Evolutionary conservation across 2,888 invertebrate species (phyloP).

Genomic region (Agonopterix arenella): DNA sequence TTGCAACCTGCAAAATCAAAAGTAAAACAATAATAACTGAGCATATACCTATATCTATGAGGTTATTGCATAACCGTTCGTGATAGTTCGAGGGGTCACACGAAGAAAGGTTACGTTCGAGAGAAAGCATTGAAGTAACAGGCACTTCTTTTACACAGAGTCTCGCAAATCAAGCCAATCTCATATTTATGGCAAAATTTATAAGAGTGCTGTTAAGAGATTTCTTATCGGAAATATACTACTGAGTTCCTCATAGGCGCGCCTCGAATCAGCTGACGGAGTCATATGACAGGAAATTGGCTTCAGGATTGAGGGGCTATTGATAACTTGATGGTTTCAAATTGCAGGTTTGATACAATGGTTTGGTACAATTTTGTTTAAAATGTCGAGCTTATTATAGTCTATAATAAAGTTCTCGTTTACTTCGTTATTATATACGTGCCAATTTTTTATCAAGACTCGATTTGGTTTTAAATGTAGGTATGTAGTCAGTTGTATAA

Average conservation of each 20-base stretch:
- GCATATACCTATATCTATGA: neutral
- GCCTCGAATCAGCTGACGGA: neutral
- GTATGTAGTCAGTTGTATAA: no score
- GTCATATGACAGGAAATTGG: constrained; percentile 3
- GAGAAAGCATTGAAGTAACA: constrained; percentile 48
- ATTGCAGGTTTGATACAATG: neutral
- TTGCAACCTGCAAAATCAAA: neutral
- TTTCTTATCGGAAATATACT: no score
- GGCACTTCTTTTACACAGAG: constrained; percentile 2
- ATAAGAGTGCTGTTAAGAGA: no score
- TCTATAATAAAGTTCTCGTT: no score
- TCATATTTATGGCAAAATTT: no score
- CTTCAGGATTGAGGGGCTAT: constrained; percentile 9
- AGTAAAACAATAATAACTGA: neutral
- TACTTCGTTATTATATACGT: no score
- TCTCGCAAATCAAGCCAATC: no score
- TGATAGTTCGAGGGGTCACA: constrained; percentile 51
- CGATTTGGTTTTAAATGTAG: no score
- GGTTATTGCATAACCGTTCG: constrained; percentile 34
- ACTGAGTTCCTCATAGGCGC: constrained; percentile 8
- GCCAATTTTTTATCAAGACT: no score
- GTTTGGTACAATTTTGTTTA: no score
- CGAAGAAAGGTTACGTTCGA: constrained; percentile 50
- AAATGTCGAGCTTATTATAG: no score
- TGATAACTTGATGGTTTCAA: constrained; percentile 1